Percentiles rank a stretch among this genome's conserved stretches.
Evolutionary conservation across 2,113 vertebrate species (phyloP).

Genomic region (Rhinogobius similis): DNA sequence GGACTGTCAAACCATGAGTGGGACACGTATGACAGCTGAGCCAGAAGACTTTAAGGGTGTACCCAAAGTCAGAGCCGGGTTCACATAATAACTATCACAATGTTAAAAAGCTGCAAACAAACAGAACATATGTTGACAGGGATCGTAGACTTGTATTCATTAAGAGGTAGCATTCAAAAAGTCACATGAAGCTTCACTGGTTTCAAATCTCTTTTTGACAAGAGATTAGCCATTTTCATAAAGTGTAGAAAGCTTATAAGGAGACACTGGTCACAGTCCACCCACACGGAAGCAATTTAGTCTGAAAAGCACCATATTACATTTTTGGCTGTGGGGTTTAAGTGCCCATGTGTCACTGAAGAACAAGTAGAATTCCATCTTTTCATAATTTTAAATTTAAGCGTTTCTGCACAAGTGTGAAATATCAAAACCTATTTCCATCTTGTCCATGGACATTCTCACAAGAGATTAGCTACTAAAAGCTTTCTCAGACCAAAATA

Average conservation of each 20-base stretch:
- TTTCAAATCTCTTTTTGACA: background rate
- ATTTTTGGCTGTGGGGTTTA: slow-evolving; percentile 1
- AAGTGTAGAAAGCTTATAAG: background rate
- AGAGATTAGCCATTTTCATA: background rate
- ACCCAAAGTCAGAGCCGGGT: background rate
- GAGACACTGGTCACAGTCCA: slow-evolving; percentile 4
- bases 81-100: slow-evolving; percentile 2
- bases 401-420: background rate
- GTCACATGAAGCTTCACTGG: background rate
- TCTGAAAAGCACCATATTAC: background rate
- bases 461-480: background rate
- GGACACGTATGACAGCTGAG: slow-evolving; percentile 16
- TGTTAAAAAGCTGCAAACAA: background rate
- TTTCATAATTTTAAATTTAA: background rate
- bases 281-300: background rate
- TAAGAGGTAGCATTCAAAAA: background rate
- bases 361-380: slow-evolving; percentile 4
- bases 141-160: background rate
- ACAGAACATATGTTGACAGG: background rate
- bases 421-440: background rate
- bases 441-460: background rate
- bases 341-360: slow-evolving; percentile 2
- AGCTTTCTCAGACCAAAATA: background rate
- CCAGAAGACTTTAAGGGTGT: slow-evolving; percentile 1
- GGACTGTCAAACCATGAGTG: slow-evolving; percentile 18